Conservation (phyloP, 1,140 invertebrate genomes). For the Heliconius melpomene region DNA sequence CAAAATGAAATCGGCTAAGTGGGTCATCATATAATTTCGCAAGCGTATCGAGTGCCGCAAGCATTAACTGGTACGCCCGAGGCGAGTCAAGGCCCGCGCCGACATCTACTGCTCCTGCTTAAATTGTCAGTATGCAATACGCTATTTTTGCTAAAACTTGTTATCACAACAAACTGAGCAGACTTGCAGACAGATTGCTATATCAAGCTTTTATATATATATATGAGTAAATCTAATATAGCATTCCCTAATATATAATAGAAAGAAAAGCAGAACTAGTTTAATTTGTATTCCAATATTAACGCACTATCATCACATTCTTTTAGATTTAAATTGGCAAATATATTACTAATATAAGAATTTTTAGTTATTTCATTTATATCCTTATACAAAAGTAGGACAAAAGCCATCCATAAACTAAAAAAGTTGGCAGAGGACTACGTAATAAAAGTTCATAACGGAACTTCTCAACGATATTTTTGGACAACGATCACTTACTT, state of each 20-base stretch:
- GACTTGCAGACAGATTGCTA: background rate
- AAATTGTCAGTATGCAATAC: constrained; percentile 19
- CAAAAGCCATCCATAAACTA: constrained; percentile 32
- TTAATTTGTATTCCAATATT: background rate
- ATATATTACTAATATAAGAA: background rate
- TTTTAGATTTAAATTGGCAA: background rate
- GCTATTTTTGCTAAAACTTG: background rate
- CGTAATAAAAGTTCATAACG: constrained; percentile 37
- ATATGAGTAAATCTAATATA: background rate
- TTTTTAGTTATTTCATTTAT: background rate
- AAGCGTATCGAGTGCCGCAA: constrained; percentile 79
- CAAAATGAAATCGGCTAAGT: constrained; percentile 78
- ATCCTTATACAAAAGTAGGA: constrained; percentile 14
- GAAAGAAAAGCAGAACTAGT: background rate
- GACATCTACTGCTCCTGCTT: constrained; percentile 51
- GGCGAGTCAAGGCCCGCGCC: constrained; percentile 71
- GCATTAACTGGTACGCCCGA: constrained; percentile 75
- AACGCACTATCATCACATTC: background rate
- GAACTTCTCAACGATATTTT: constrained; percentile 33
- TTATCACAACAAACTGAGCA: background rate
- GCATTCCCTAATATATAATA: background rate
- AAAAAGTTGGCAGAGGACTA: constrained; percentile 25
- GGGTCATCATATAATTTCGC: constrained; percentile 80
- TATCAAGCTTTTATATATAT: too few relatives aligned
- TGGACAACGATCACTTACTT: constrained; percentile 28